A percentile compares a stretch with the other conserved stretches of the same genome.
Evolutionary conservation across 2,797 vertebrate species (phyloP).

Genomic region (Alcedo atthis): DNA sequence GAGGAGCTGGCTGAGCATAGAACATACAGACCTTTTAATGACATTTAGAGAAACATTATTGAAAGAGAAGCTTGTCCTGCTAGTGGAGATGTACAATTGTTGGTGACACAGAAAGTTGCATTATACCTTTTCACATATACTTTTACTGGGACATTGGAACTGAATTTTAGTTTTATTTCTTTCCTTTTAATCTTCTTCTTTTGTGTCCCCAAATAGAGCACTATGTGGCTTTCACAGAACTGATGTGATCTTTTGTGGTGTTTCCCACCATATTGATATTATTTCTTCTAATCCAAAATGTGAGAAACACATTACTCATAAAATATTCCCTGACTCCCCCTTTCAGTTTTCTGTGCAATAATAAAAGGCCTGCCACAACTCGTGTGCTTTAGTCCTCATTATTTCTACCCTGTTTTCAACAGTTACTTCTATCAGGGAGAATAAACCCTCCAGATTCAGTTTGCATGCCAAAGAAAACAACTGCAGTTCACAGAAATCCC

Average conservation of each 20-base stretch:
- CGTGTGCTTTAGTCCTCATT: neutral
- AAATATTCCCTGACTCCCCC: neutral
- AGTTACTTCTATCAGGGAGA: neutral
- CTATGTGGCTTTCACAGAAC: neutral
- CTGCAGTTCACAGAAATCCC: neutral
- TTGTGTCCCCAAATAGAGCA: neutral
- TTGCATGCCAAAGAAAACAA: conserved; percentile 47
- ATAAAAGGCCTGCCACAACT: conserved; percentile 33
- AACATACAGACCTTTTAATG: neutral
- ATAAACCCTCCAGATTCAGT: neutral
- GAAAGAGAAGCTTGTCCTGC: neutral
- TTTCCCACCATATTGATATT: conserved; percentile 2
- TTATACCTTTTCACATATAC: neutral
- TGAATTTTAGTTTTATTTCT: neutral
- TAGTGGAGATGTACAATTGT: neutral
- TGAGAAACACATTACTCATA: conserved; percentile 15
- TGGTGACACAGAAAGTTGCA: neutral
- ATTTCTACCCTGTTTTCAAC: conserved; percentile 44
- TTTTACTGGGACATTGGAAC: neutral
- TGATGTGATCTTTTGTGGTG: neutral
- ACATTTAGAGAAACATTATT: neutral
- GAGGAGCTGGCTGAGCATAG: neutral
- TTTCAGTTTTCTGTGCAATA: conserved; percentile 32
- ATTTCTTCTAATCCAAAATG: neutral
- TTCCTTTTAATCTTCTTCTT: neutral